Conservation (phyloP, 1,140 invertebrate genomes). For the Drosophila melanogaster region DNA sequence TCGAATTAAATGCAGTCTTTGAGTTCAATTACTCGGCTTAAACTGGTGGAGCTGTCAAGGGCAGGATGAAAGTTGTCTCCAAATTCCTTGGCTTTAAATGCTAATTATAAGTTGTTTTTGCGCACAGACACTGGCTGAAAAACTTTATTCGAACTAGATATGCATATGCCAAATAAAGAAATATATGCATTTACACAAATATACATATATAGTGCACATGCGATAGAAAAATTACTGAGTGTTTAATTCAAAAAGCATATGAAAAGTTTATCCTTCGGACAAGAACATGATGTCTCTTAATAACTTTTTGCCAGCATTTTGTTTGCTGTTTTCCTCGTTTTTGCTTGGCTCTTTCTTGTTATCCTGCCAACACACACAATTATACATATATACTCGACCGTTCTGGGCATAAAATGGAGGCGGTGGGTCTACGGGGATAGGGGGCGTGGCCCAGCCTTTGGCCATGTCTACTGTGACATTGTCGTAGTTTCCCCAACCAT, state of each 20-base stretch:
- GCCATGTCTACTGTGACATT: constrained; percentile 64
- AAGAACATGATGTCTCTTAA: constrained; percentile 77
- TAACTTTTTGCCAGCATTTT: constrained; percentile 78
- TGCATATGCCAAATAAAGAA: constrained; percentile 72
- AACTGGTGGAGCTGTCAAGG: constrained; percentile 4
- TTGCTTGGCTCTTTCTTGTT: constrained; percentile 67
- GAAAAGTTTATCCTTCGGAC: constrained; percentile 76
- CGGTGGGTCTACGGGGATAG: constrained; percentile 16
- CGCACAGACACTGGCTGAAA: constrained; percentile 16
- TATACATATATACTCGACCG: not conserved
- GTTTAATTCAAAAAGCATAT: constrained; percentile 78
- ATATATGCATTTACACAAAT: constrained; percentile 1
- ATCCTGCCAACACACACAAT: constrained; percentile 29
- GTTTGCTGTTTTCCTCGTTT: constrained; percentile 73
- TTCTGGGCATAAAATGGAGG: constrained; percentile 2
- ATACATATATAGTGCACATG: constrained; percentile 12
- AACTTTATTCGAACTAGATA: constrained; percentile 59
- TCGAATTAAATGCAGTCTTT: constrained; percentile 19
- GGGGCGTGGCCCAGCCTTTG: constrained; percentile 61
- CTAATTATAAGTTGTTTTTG: constrained; percentile 79
- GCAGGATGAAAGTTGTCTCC: constrained; percentile 25
- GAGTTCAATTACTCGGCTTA: constrained; percentile 16
- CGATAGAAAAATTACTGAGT: constrained; percentile 51
- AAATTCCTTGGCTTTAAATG: constrained; percentile 66
- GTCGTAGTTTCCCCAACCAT: constrained; percentile 33